These are phyloP conservation scores for Cherax destructor DNA, from an alignment of 1,140 invertebrate species.

Conservation along the genomic window DNA sequence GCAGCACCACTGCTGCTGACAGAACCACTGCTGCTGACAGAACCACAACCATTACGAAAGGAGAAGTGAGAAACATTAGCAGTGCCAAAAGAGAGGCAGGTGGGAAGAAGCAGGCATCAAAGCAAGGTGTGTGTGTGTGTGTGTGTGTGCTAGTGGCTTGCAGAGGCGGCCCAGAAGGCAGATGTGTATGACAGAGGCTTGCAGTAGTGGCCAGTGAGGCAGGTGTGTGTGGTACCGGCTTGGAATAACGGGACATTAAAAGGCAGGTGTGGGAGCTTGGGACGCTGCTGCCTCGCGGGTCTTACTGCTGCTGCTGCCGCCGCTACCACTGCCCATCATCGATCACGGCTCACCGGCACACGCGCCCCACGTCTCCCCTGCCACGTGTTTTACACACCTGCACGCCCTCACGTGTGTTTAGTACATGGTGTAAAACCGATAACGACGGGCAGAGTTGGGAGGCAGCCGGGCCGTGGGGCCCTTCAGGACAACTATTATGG, in stretches of 20 bases:
- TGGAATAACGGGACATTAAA: neutral
- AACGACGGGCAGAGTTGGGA: neutral
- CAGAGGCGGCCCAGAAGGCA: no score
- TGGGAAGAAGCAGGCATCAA: no score
- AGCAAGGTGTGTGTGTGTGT: no score
- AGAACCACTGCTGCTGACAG: no score
- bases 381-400: slow-evolving; percentile 52
- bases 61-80: no score
- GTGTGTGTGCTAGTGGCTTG: no score
- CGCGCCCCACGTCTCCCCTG: neutral
- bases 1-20: no score
- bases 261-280: slow-evolving; percentile 18
- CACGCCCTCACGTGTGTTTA: slow-evolving; percentile 39
- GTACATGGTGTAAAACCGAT: slow-evolving; percentile 20
- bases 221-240: neutral
- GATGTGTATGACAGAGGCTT: no score
- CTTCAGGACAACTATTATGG: neutral
- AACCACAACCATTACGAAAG: no score
- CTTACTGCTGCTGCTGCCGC: slow-evolving; percentile 21
- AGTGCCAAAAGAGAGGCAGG: no score
- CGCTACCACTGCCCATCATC: neutral
- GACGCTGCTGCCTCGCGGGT: neutral
- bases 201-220: no score
- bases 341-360: slow-evolving; percentile 19
- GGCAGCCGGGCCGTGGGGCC: neutral